Base-by-base conservation (phyloP, 2,888 invertebrate species). In the Meganola albula region DNA sequence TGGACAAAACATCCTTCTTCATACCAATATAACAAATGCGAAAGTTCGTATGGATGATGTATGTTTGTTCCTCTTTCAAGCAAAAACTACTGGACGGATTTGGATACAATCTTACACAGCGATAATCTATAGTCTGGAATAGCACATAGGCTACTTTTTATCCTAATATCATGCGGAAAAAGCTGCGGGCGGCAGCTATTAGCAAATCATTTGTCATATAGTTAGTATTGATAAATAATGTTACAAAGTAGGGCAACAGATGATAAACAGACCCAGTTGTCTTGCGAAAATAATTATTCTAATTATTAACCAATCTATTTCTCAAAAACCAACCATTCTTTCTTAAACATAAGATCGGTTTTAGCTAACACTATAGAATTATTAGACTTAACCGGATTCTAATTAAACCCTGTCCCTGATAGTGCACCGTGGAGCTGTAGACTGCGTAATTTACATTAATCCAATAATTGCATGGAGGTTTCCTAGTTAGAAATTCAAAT, bases 391-490 rank as follows among this genome's bases (percentile, higher is more conserved):
- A 77, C 79, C 73, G 78, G 80, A 80, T 83, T 80, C 76, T 84
- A 84, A 84, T 84, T 84, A 84, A 84, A 77, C 74, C 78, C 70
- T 78, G 79, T 79, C 77, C 71, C 80, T 79, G 84, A 84, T 85
- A 84, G 83, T 84, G 83, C 85, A 84, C 79, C 80, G 78, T 77
- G 61, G 75, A 70, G 77, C 83, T 76, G 90, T 90, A 90, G 90
- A 90, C 91, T 91, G 91, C 92, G 92, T 93, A 92, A 92, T 92
- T 92, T 92, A 93, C 93, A 93, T 93, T 93, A 93, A 93, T 93
- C 93, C 93, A 93, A 93, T 93, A 93, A 93, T 93, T 93, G 93
- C 93, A 92, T 92, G 92, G 92, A 92, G 92, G 92, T 92, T 91
- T 92, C 91, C 92, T 93, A 92, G 92, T 93, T 93, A 93, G 92